Conservation (phyloP, 2,797 vertebrate genomes). For the Vireo griseus region DNA sequence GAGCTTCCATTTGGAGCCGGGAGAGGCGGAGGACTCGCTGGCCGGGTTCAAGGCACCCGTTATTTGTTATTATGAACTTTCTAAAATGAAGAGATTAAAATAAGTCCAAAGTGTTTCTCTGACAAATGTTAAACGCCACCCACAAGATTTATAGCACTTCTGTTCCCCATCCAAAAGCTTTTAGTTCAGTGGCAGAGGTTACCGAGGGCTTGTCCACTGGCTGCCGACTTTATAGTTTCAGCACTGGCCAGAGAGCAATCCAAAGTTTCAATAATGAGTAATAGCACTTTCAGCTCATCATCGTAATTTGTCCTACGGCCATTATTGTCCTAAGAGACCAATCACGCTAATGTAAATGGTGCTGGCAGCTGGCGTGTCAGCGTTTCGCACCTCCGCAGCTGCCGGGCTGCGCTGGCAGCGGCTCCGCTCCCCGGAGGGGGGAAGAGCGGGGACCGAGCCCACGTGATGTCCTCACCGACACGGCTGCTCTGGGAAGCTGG, state of each 20-base stretch:
- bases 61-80: conserved; percentile 76
- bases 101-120: conserved; percentile 73
- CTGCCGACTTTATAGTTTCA: conserved; percentile 59
- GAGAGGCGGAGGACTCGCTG: conserved; percentile 49
- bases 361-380: conserved; percentile 72
- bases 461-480: background rate
- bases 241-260: conserved; percentile 59
- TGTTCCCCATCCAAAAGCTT: conserved; percentile 73
- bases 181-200: conserved; percentile 77
- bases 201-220: conserved; percentile 36
- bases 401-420: background rate
- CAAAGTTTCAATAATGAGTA: conserved; percentile 69
- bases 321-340: conserved; percentile 74
- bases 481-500: background rate
- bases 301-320: conserved; percentile 78
- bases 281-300: conserved; percentile 74
- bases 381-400: conserved; percentile 71
- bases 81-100: conserved; percentile 73
- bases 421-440: background rate
- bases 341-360: conserved; percentile 66
- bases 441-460: background rate
- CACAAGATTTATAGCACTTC: conserved; percentile 75
- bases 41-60: conserved; percentile 41
- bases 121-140: conserved; percentile 75
- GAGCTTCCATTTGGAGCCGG: conserved; percentile 60